Conservation (phyloP, 2,888 invertebrate genomes). For the Ochropleura plecta region DNA sequence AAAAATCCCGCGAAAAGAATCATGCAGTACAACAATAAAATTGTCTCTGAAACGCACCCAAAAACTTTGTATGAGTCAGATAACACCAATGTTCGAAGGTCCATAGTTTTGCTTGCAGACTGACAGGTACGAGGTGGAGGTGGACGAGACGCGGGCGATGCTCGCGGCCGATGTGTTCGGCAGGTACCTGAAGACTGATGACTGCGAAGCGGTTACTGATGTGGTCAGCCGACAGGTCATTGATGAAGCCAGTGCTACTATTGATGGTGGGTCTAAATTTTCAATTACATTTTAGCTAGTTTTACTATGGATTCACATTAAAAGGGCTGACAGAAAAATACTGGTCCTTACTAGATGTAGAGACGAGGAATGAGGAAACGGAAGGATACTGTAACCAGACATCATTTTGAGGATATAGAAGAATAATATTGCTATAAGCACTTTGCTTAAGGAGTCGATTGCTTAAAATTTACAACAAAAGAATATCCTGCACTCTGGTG, state of each 20-base stretch:
- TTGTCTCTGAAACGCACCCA: neutral
- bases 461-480: neutral
- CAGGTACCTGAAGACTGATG: constrained; percentile 88
- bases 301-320: too few species aligned
- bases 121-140: constrained; percentile 97
- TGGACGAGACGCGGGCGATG: constrained; percentile 96
- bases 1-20: neutral
- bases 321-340: neutral
- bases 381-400: neutral
- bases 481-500: neutral
- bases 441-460: neutral
- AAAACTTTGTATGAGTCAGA: constrained; percentile 28
- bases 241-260: constrained; percentile 79
- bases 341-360: neutral
- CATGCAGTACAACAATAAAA: neutral
- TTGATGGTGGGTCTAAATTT: constrained; percentile 83
- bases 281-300: neutral
- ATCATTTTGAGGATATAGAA: neutral
- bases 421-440: constrained; percentile 1
- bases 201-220: constrained; percentile 86
- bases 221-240: constrained; percentile 80
- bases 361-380: neutral
- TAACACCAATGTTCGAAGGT: constrained; percentile 66
- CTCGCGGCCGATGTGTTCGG: constrained; percentile 93
- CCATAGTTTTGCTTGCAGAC: constrained; percentile 80